A percentile compares a stretch with the other conserved stretches of the same genome.
Conservation (phyloP, 2,113 vertebrate genomes). For the Sminthopsis crassicaudata region DNA sequence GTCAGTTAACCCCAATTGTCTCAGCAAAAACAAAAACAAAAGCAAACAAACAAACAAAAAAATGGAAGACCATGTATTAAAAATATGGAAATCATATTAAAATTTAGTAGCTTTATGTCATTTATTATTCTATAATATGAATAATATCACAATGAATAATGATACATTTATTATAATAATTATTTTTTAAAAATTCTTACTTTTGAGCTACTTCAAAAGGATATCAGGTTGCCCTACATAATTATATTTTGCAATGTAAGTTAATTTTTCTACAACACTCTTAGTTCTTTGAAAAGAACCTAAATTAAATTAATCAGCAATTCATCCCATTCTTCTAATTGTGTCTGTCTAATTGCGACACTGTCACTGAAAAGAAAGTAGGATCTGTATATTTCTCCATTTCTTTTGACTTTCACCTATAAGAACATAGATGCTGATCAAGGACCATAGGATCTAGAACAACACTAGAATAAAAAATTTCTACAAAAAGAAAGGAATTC, state of each 20-base stretch:
- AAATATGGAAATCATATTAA: conserved; percentile 10
- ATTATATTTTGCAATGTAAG: conserved; percentile 16
- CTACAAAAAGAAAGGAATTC: not conserved
- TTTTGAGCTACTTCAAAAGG: conserved; percentile 19
- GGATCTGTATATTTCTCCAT: no score
- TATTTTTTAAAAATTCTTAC: not conserved
- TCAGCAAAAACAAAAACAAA: no score
- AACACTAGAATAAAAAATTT: not conserved
- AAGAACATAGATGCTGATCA: not conserved
- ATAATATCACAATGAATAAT: no score
- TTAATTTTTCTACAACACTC: conserved; percentile 19
- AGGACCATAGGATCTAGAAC: not conserved
- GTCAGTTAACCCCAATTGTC: no score
- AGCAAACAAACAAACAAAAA: no score
- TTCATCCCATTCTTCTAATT: not conserved
- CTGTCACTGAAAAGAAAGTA: not conserved
- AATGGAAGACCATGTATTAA: not conserved
- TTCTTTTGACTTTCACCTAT: not conserved
- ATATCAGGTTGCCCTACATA: conserved; percentile 25
- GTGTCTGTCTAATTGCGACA: not conserved
- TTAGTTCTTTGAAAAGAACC: not conserved
- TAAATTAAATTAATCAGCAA: not conserved
- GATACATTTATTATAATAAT: not conserved
- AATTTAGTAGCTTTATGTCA: not conserved
- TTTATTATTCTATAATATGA: no score